These are phyloP conservation scores for Xanthia icteritia DNA, from an alignment of 2,888 invertebrate species.

Conservation along the genomic window DNA sequence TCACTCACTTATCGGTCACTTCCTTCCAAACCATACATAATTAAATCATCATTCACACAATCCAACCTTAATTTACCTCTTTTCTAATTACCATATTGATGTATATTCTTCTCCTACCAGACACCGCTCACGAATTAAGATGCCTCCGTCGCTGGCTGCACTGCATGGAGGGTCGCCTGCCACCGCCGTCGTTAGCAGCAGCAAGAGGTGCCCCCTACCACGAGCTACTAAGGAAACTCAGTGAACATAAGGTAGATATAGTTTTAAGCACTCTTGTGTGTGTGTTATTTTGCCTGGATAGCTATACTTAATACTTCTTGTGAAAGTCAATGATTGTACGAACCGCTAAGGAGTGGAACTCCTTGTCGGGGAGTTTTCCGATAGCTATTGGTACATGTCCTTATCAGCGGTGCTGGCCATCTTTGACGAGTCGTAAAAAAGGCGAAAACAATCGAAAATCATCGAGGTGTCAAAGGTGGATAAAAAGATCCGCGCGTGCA, in stretches of 20 bases:
- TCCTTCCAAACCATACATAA: background rate
- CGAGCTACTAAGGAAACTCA: conserved; percentile 94
- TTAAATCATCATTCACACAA: background rate
- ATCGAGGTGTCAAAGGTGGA: background rate
- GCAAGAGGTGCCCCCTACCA: conserved; percentile 92
- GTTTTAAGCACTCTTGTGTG: background rate
- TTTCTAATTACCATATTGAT: background rate
- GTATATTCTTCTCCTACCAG: conserved; percentile 79
- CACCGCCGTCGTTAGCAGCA: conserved; percentile 93
- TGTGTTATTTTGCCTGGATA: background rate
- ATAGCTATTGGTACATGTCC: background rate
- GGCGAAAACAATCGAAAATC: too few relatives aligned
- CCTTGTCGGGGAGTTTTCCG: background rate
- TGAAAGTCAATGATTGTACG: background rate
- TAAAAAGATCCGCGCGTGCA: background rate
- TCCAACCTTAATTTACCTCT: background rate
- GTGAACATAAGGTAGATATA: conserved; percentile 94
- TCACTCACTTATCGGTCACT: too few relatives aligned
- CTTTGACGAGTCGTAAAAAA: too few relatives aligned
- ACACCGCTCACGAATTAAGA: conserved; percentile 94
- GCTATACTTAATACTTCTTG: background rate
- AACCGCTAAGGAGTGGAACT: background rate
- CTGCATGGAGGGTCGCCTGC: conserved; percentile 95
- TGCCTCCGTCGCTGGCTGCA: conserved; percentile 96
- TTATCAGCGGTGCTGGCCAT: too few relatives aligned